phyloP scores from a whole-genome alignment of 2,888 invertebrate species.

The Eupelmus urozonus region DNA sequence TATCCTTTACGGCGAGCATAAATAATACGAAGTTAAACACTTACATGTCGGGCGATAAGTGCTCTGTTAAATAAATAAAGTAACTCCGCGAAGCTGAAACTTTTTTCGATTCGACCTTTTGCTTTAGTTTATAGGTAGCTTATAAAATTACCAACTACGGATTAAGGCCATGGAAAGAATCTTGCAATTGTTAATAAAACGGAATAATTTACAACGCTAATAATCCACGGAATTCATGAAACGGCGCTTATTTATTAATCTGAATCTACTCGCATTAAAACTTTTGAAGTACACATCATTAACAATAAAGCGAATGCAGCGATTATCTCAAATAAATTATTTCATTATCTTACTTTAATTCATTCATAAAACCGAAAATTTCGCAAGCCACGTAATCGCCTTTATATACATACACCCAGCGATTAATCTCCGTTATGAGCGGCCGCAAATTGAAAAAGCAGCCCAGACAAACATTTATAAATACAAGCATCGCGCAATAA shows the following conservation, averaged over 20 bases:
- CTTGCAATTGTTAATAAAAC: background rate
- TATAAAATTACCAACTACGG: too few species aligned
- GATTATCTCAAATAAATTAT: too few species aligned
- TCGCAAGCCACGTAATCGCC: background rate
- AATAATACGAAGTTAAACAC: too few species aligned
- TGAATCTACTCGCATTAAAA: background rate
- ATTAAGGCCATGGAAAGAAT: background rate
- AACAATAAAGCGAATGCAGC: background rate
- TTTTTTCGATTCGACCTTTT: too few species aligned
- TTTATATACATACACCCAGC: background rate
- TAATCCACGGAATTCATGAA: background rate
- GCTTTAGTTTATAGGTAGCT: too few species aligned
- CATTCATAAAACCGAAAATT: background rate
- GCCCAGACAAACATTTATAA: background rate
- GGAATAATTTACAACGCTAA: background rate
- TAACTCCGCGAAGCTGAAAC: too few species aligned
- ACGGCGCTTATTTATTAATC: background rate
- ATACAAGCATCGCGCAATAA: slow-evolving; percentile 3
- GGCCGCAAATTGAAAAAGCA: background rate
- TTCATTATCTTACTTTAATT: too few species aligned
- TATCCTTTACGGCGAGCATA: background rate
- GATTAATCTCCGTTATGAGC: slow-evolving; percentile 2
- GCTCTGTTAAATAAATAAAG: too few species aligned
- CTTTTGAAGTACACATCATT: background rate
- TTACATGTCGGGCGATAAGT: too few species aligned